These are phyloP conservation scores for Tapirus terrestris DNA, from an alignment of 2,113 vertebrate species.

Conservation along the genomic window DNA sequence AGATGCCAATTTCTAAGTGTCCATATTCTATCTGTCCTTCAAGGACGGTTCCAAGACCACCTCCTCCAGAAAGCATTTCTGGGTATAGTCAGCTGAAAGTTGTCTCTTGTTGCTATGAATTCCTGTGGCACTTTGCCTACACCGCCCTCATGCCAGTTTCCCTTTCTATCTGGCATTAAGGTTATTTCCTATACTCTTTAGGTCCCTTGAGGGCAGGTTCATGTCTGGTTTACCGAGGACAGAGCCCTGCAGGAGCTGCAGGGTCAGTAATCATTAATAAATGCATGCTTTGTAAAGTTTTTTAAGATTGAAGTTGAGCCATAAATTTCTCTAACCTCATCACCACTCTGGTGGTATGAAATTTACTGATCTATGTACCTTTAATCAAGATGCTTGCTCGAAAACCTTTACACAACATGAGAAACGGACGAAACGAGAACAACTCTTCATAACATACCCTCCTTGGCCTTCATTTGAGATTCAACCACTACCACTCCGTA, in stretches of 20 bases:
- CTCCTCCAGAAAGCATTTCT: background rate
- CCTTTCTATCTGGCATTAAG: background rate
- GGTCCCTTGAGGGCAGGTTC: background rate
- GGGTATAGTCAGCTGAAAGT: background rate
- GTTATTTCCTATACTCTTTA: background rate
- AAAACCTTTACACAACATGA: background rate
- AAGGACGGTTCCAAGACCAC: background rate
- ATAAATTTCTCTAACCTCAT: background rate
- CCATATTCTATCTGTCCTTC: background rate
- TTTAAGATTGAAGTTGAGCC: background rate
- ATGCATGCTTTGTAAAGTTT: background rate
- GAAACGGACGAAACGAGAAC: background rate
- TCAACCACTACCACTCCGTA: background rate
- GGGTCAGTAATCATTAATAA: background rate
- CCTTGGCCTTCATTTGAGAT: background rate
- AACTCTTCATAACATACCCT: constrained; percentile 13
- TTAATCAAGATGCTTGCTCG: constrained; percentile 2
- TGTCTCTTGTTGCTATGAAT: background rate
- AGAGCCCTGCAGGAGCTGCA: background rate
- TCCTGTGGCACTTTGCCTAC: background rate
- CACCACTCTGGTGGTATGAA: background rate
- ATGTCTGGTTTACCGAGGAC: background rate
- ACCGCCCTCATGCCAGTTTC: background rate
- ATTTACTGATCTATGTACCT: background rate
- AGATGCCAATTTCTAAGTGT: background rate